A percentile compares a stretch with the other conserved stretches of the same genome.
phyloP scores from a whole-genome alignment of 2,113 vertebrate species.

The Gallinago media region DNA sequence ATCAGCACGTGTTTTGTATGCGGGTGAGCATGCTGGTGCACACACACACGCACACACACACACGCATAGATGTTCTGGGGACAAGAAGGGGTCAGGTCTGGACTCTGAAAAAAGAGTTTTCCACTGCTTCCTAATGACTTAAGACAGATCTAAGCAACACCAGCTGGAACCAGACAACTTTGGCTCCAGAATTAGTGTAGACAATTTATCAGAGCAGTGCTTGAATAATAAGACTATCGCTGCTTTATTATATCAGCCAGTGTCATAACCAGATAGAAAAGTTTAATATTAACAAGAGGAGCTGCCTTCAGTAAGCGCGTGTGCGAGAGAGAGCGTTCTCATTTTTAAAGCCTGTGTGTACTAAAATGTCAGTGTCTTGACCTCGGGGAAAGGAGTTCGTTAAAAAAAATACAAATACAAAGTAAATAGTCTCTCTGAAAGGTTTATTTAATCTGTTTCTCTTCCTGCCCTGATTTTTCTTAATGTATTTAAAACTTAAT shows the following conservation, averaged over 20 bases:
- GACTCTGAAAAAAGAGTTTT: conserved; percentile 71
- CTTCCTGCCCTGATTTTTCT: conserved; percentile 64
- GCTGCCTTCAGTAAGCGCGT: conserved; percentile 46
- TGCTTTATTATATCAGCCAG: conserved; percentile 63
- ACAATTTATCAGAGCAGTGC: conserved; percentile 77
- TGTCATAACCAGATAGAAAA: conserved; percentile 72
- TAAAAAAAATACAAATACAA: conserved; percentile 38
- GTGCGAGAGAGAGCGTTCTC: background rate
- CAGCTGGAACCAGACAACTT: conserved; percentile 77
- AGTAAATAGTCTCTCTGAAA: conserved; percentile 61
- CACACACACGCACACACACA: background rate
- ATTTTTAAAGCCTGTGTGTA: conserved; percentile 63
- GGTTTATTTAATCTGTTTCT: conserved; percentile 68
- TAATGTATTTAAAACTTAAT: conserved; percentile 73
- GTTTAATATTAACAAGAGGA: conserved; percentile 77
- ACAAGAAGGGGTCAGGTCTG: conserved; percentile 61
- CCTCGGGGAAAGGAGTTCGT: conserved; percentile 11
- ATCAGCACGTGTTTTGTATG: background rate
- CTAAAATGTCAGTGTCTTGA: conserved; percentile 55
- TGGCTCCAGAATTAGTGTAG: conserved; percentile 78
- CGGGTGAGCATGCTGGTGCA: background rate
- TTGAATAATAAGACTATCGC: conserved; percentile 69
- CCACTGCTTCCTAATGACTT: conserved; percentile 74
- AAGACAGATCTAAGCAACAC: conserved; percentile 78
- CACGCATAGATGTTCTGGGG: conserved; percentile 34